Evolutionary conservation across 2,888 invertebrate genomes (phyloP), one percentile per base, ranked within the genome.

Genomic region (Megaustenia siamemsis): DNA sequence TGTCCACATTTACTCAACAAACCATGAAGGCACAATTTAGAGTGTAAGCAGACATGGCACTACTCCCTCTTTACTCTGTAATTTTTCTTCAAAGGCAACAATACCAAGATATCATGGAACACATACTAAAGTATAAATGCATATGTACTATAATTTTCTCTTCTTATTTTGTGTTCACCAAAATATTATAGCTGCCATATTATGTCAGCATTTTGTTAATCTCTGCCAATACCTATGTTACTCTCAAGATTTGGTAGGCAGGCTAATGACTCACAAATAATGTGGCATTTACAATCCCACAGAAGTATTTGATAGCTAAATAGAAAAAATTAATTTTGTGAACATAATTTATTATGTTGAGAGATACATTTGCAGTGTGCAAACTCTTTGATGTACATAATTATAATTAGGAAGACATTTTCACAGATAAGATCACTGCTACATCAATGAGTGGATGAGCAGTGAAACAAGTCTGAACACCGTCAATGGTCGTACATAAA

Each of bases 1-100:
- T 24, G n/a, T 60, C 60, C 77, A 77, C 28, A 77, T 28, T 3
- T 40, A n/a, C 28, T 32, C 18, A 49, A 73, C 49, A 49, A 8
- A 32, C 38, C 28, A 73, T 73, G 77, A 77, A 77, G 77, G 77
- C 77, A 77, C 77, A 77, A 40, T 56, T 60, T 60, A 15, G 3
- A 32, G n/a, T 77, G 60, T 73, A 60, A 77, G 77, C 77, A 56
- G 56, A 77, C 53, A 53, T 21, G 32, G 35, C 38, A 75, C 18
- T 24, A 75, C 28, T 49, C 21, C 35, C 43, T 43, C 71, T 45
- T 71, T 66, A 35, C 21, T 43, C 18, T 75, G 49, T 75, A 15
- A 32, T 53, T 75, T 49, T 32, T 18, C 75, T 53, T 49, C 21
- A 49, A 75, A 75, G 75, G 75, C 75, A 75, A 75, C 53, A 53